phyloP scores from a whole-genome alignment of 2,113 vertebrate genomes.

The Atractosteus spatula region DNA sequence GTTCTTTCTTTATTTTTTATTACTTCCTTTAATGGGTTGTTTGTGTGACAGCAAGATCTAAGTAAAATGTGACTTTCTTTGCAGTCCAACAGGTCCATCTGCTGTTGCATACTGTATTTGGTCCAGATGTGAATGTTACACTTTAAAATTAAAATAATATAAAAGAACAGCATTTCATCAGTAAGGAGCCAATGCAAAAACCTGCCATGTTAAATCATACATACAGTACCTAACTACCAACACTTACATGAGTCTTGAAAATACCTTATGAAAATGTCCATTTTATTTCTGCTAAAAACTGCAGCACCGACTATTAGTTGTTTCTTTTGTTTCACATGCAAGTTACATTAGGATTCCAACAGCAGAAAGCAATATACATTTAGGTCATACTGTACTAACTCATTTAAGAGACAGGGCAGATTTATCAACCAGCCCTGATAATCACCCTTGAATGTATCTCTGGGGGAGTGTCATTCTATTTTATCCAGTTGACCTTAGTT shows the following conservation, averaged over 20 bases:
- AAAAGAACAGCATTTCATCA: not conserved
- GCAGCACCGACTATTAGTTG: conserved; percentile 22
- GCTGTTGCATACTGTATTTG: conserved; percentile 15
- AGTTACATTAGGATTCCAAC: conserved; percentile 41
- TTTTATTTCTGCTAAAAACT: not conserved
- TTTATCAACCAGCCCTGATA: conserved; percentile 66
- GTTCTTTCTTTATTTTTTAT: not conserved
- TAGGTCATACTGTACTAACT: conserved; percentile 51
- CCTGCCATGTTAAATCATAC: not conserved
- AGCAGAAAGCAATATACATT: conserved; percentile 47
- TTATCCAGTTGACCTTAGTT: not conserved
- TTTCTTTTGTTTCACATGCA: conserved; percentile 47
- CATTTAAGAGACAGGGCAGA: conserved; percentile 54
- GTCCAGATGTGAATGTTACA: not conserved
- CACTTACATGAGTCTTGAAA: not conserved
- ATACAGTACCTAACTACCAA: not conserved
- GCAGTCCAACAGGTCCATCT: conserved; percentile 29
- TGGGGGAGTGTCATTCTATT: conserved; percentile 15
- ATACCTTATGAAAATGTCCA: no score
- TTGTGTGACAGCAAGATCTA: conserved; percentile 20
- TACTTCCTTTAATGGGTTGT: conserved; percentile 14
- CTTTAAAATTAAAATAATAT: not conserved
- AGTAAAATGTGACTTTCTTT: conserved; percentile 26
- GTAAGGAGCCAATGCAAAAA: not conserved
- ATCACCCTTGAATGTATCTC: conserved; percentile 50